Percentiles rank a stretch among this genome's conserved stretches.
These are phyloP conservation scores for Pedicia rivosa DNA, from an alignment of 2,888 invertebrate species.

Conservation along the genomic window DNA sequence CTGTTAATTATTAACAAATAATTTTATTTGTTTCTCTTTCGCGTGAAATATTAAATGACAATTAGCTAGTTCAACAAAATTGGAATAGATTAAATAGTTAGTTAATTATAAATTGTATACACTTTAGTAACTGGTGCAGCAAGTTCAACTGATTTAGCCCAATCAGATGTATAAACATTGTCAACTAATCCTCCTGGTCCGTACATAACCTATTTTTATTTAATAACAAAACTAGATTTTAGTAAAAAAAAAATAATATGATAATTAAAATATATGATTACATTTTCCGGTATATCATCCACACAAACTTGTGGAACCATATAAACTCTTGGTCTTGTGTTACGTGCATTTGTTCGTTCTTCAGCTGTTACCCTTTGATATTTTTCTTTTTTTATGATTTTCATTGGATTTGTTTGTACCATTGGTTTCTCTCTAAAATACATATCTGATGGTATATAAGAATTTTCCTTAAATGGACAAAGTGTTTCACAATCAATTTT, in stretches of 20 bases:
- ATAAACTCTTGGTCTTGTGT: slow-evolving; percentile 10
- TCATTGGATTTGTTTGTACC: slow-evolving; percentile 11
- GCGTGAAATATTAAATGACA: too few species aligned
- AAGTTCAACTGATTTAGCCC: slow-evolving; percentile 12
- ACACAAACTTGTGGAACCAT: slow-evolving; percentile 14
- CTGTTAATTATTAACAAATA: too few species aligned
- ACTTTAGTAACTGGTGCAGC: background rate
- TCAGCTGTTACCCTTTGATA: slow-evolving; percentile 11
- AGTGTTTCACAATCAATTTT: slow-evolving; percentile 13
- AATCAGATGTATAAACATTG: slow-evolving; percentile 15
- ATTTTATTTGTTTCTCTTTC: too few species aligned
- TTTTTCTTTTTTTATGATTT: slow-evolving; percentile 9
- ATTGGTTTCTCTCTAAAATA: slow-evolving; percentile 11
- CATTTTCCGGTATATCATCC: slow-evolving; percentile 12
- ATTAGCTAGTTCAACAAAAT: too few species aligned
- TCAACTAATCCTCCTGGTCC: slow-evolving; percentile 10
- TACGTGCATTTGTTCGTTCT: slow-evolving; percentile 10
- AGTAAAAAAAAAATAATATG: background rate
- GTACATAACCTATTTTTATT: slow-evolving; percentile 7
- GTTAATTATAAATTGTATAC: background rate
- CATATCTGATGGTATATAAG: slow-evolving; percentile 13
- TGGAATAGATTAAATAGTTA: too few species aligned
- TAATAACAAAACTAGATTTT: slow-evolving; percentile 6
- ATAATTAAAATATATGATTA: slow-evolving; percentile 5
- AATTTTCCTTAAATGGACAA: slow-evolving; percentile 10